Evolutionary conservation across 2,888 invertebrate genomes (phyloP).

Genomic region (Omphaloscelis lunosa): DNA sequence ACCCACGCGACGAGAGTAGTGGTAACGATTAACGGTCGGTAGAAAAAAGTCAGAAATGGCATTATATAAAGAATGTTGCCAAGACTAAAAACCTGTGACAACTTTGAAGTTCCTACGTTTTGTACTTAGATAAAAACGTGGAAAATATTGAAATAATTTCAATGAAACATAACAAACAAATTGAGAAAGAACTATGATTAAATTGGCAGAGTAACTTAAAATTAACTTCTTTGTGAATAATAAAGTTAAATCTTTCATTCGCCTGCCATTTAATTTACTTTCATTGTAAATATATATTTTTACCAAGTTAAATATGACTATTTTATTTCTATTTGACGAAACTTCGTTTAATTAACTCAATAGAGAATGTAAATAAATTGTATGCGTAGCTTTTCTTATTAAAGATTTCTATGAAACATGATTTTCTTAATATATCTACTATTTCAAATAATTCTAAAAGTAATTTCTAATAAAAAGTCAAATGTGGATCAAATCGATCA

Average conservation of each 20-base stretch:
- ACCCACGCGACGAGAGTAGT: not conserved
- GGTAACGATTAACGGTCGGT: not conserved
- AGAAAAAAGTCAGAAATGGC: too few relatives aligned
- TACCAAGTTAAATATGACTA: slow-evolving; percentile 27
- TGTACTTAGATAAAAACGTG: not conserved
- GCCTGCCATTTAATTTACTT: slow-evolving; percentile 17
- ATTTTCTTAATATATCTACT: slow-evolving; percentile 20
- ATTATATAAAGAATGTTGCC: not conserved
- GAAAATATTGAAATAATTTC: slow-evolving; percentile 19
- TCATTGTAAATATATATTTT: slow-evolving; percentile 16
- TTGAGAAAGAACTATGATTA: slow-evolving; percentile 19
- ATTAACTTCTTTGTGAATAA: slow-evolving; percentile 17
- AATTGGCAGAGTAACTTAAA: slow-evolving; percentile 30
- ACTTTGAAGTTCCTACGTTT: not conserved
- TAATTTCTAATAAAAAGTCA: slow-evolving; percentile 24
- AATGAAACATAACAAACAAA: slow-evolving; percentile 9
- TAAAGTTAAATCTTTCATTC: slow-evolving; percentile 8
- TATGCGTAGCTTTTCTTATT: slow-evolving; percentile 18
- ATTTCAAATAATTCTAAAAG: slow-evolving; percentile 13
- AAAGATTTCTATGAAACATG: not conserved
- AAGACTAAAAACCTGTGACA: not conserved
- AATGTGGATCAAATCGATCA: not conserved
- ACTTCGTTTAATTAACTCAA: slow-evolving; percentile 51
- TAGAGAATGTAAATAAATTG: slow-evolving; percentile 26
- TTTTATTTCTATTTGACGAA: slow-evolving; percentile 38